Evolutionary conservation across 2,113 vertebrate species (phyloP), one percentile per base, ranked within the genome.

Genomic region (Oryzias curvinotus): DNA sequence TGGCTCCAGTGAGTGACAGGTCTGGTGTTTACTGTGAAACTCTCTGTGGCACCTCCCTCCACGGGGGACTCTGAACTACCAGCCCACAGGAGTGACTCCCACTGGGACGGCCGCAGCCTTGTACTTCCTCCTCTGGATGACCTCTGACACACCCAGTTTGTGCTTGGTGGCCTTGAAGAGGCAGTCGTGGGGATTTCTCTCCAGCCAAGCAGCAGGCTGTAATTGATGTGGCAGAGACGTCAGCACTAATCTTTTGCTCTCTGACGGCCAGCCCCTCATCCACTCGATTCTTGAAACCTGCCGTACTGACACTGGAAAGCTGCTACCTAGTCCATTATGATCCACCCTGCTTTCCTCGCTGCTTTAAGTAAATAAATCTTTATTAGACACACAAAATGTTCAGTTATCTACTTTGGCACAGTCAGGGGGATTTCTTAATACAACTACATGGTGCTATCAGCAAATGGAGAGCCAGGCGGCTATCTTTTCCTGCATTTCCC

Each of bases 171-270:
- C 86, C 83, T 89, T 82, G 75, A 82, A 85, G 78, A 87, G 76
- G 83, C 86, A 84, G 88, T 81, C 83, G 85, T 86, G 81, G 73
- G 88, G 91, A 84, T 47, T 82, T 87, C 76, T 65, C 69, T 80
- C 47, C 69, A 54, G 58, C 54, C 59, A 84, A 91, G 85, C 80
- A 85, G 86, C 58, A 43, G 86, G 85, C 85, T 68, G 65, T 92
- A 92, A 90, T 90, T 73, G 87, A 93, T 93, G 90, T 89, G 91
- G 88, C 92, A 91, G 89, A 86, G 88, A 90, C 48, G 81, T 92
- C 91, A 84, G 59, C 71, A 87, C 85, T 90, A 90, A 91, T 93
- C 92, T 91, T 87, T 69, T 81, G 84, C 85, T 84, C 77, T 85
- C 78, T 69, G 81, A 78, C 61, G 62, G 84, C 79, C 84, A 80